phyloP scores from a whole-genome alignment of 2,888 invertebrate species.

The Glaucopsyche alexis region DNA sequence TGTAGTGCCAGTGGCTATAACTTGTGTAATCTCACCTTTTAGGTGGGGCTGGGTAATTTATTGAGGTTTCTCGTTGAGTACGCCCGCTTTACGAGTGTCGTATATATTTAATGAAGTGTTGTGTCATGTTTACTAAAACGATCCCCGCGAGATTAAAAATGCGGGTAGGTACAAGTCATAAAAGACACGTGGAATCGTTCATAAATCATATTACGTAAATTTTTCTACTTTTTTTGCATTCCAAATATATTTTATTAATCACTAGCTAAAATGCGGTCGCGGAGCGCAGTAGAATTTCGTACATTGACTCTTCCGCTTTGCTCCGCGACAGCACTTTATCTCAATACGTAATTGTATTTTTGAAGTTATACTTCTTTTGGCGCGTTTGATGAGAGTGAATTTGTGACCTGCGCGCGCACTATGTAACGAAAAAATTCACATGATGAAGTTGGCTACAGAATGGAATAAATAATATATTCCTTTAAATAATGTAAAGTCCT shows the following conservation, averaged over 20 bases:
- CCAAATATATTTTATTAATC: neutral
- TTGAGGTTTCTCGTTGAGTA: neutral
- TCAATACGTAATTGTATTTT: too few relatives aligned
- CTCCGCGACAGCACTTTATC: too few relatives aligned
- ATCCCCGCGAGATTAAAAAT: slow-evolving; percentile 10
- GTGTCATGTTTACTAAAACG: slow-evolving; percentile 21
- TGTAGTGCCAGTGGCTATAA: slow-evolving; percentile 12
- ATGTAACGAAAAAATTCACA: too few relatives aligned
- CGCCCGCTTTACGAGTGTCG: slow-evolving; percentile 23
- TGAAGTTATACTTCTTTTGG: too few relatives aligned
- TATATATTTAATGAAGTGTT: slow-evolving; percentile 26
- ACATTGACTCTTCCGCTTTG: too few relatives aligned
- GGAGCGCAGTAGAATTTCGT: too few relatives aligned
- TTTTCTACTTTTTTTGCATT: neutral
- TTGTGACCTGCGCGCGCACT: too few relatives aligned
- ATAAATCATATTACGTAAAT: neutral
- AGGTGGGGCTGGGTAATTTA: slow-evolving; percentile 24
- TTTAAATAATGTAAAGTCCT: too few relatives aligned
- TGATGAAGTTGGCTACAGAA: too few relatives aligned
- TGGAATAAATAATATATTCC: too few relatives aligned
- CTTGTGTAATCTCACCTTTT: slow-evolving; percentile 26
- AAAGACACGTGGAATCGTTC: neutral
- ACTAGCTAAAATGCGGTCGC: too few relatives aligned
- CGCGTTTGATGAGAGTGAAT: too few relatives aligned
- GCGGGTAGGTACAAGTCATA: neutral